Evolutionary conservation across 2,113 vertebrate genomes (phyloP), one percentile per base, ranked within the genome.

Genomic region (Nicator chloris): DNA sequence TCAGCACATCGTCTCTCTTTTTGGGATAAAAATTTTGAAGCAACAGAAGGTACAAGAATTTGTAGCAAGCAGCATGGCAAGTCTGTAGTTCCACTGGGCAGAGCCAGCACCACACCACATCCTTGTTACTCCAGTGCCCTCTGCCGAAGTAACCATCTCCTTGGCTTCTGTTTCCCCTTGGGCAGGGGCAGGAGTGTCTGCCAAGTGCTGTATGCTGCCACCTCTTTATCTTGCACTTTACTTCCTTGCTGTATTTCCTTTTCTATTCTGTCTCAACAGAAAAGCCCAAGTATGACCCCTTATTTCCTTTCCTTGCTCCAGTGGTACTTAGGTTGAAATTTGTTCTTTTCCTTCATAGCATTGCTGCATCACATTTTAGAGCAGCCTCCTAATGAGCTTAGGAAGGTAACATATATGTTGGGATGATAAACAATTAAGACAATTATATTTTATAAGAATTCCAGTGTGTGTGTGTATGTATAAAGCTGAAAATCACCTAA

Each of bases 51-150:
- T 24, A 50, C 37, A 71, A 51, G 39, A 31, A 51, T 40, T 70
- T 1, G 2, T 37, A 70, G 39, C 19, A 1, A 16, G 33, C 40
- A 70, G 39, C 19, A 1, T 19, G 33, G 26, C 33, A 33, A 51
- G 47, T 37, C 33, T 10, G 45, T 17, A 50, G 40, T 37, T 35
- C 13, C 31, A 16, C 26, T 7, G 56, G 24, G 45, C 14, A 4
- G 57, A 86, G 31, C 15, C 54, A 15, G 37, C 53, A 59, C 23
- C 31, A 69, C 53, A 30, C 11, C 28, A 65, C 53, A 42, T 40
- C 50, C 51, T 91, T 59, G 73, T 92, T 90, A 59, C 66, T 84
- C 27, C 96, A 82, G 92, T 96, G 96, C 97, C 97, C 97, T 97
- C 95, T 98, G 90, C 93, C 86, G 93, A 89, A 95, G 82, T 15